Conservation (phyloP, 2,888 invertebrate genomes). For the Epinotia demarniana region DNA sequence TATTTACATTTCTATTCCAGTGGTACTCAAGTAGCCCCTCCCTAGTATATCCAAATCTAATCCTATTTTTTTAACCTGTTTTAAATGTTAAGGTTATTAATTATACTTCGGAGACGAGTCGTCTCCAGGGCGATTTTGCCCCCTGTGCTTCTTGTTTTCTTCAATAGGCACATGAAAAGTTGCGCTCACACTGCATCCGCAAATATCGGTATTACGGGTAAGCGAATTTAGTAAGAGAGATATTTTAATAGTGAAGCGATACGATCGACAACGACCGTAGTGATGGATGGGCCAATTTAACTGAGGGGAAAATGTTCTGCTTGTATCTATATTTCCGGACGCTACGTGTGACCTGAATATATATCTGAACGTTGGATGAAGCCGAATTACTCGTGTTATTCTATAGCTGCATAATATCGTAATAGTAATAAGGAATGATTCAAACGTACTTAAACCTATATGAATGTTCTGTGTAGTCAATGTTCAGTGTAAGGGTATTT, state of each 20-base stretch:
- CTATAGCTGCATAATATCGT: constrained; percentile 58
- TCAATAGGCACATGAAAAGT: constrained; percentile 64
- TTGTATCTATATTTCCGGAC: constrained; percentile 63
- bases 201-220: constrained; percentile 57
- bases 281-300: constrained; percentile 58
- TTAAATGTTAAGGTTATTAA: constrained; percentile 80
- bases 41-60: constrained; percentile 80
- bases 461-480: constrained; percentile 61
- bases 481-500: constrained; percentile 57
- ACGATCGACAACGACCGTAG: constrained; percentile 53
- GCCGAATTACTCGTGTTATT: constrained; percentile 70
- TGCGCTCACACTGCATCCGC: constrained; percentile 58
- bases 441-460: constrained; percentile 51
- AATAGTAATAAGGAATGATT: constrained; percentile 60
- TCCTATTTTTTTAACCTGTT: constrained; percentile 85
- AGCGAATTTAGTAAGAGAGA: constrained; percentile 62
- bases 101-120: constrained; percentile 70
- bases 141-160: constrained; percentile 83
- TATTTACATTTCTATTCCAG: constrained; percentile 55
- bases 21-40: constrained; percentile 62
- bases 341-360: constrained; percentile 55
- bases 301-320: constrained; percentile 50
- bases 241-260: constrained; percentile 58
- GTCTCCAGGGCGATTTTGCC: constrained; percentile 71
- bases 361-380: constrained; percentile 60